Percentiles rank a stretch among this genome's conserved stretches.
Evolutionary conservation across 2,797 vertebrate species (phyloP).

Genomic region (Eremophila alpestris): DNA sequence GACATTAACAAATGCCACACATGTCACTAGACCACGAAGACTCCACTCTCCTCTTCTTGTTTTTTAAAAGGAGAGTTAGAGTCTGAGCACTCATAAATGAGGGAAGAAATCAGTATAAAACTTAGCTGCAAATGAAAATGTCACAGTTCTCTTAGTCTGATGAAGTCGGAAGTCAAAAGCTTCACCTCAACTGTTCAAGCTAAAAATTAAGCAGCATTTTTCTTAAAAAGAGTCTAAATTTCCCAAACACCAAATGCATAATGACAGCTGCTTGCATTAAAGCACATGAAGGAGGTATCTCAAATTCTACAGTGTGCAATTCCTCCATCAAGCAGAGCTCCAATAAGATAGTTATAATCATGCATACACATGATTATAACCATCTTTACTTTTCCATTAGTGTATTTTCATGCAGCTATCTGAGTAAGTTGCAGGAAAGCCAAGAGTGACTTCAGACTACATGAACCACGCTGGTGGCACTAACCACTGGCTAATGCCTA

Average conservation of each 20-base stretch:
- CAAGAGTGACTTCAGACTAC: neutral
- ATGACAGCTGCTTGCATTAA: neutral
- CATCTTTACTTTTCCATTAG: neutral
- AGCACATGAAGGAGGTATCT: neutral
- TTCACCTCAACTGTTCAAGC: neutral
- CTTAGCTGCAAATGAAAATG: neutral
- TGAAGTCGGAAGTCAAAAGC: neutral
- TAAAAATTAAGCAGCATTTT: neutral
- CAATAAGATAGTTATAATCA: neutral
- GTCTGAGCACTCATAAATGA: neutral
- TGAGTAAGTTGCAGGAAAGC: neutral
- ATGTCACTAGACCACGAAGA: neutral
- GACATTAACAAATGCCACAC: neutral
- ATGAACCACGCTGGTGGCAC: neutral
- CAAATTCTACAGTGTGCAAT: neutral
- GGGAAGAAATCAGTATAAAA: neutral
- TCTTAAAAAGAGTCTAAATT: neutral
- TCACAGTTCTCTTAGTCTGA: neutral
- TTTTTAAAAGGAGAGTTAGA: neutral
- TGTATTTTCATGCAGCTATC: neutral
- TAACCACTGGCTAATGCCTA: neutral
- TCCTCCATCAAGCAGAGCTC: neutral
- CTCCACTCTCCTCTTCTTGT: fast-evolving
- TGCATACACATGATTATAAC: no score
- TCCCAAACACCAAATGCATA: neutral